phyloP scores from a whole-genome alignment of 1,140 invertebrate species.

The Lasioglossum albipes region DNA sequence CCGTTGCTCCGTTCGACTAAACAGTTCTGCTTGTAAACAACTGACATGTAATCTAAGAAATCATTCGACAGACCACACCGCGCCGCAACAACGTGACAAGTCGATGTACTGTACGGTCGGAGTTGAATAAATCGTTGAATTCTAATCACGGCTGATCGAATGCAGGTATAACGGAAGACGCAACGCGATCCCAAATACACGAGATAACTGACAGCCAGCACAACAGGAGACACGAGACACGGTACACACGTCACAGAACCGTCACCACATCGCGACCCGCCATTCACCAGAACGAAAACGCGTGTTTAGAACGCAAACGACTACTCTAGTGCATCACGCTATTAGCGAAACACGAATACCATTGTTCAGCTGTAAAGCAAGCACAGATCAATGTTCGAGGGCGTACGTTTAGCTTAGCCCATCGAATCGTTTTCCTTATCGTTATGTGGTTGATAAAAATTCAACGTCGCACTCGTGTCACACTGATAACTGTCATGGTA shows the following conservation, averaged over 20 bases:
- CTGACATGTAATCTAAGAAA: not conserved
- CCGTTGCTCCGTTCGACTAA: not conserved
- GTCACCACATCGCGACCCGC: conserved; percentile 43
- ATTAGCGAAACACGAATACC: not conserved
- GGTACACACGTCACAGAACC: conserved; percentile 52
- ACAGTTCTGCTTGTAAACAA: conserved; percentile 33
- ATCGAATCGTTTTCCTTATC: conserved; percentile 15
- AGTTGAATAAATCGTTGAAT: not conserved
- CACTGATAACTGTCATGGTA: conserved; percentile 59
- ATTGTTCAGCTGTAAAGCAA: not conserved
- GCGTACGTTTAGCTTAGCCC: not conserved
- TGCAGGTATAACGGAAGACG: not conserved
- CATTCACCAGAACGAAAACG: conserved; percentile 49
- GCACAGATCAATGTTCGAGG: not conserved
- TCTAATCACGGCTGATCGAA: not conserved
- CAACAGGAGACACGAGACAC: conserved; percentile 37
- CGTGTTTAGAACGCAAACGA: conserved; percentile 43
- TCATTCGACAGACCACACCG: no score
- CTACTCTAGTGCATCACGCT: not conserved
- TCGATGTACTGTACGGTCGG: not conserved
- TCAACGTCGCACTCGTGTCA: conserved; percentile 37
- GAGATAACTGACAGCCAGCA: conserved; percentile 48
- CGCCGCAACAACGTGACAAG: not conserved
- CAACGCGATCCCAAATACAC: not conserved
- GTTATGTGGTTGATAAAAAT: not conserved